These are phyloP conservation scores for Epistrophe grossulariae DNA, from an alignment of 2,888 invertebrate species.

Conservation along the genomic window DNA sequence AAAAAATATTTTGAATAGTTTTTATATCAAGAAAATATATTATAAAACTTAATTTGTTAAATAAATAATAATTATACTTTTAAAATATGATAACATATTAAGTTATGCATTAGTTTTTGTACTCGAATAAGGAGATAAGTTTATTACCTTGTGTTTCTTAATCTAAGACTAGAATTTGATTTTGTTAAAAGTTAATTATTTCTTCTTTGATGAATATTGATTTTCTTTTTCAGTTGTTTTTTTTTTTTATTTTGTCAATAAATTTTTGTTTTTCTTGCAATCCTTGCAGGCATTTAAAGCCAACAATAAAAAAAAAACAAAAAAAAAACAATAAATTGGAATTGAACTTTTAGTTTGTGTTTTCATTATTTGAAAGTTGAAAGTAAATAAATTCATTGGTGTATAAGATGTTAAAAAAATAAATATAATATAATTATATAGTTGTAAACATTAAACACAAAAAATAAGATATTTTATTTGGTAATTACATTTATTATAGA, in stretches of 20 bases:
- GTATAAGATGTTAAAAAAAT: conserved; percentile 33
- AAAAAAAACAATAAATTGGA: conserved; percentile 34
- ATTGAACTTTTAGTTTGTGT: conserved; percentile 37
- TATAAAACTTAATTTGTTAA: conserved; percentile 58
- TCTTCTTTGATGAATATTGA: background rate
- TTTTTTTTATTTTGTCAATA: background rate
- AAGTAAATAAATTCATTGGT: conserved; percentile 24
- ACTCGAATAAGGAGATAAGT: conserved; percentile 45
- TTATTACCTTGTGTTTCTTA: conserved; percentile 55
- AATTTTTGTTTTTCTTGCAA: conserved; percentile 1
- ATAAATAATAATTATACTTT: conserved; percentile 39
- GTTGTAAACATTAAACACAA: conserved; percentile 38
- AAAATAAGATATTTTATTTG: conserved; percentile 56
- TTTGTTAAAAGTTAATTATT: conserved; percentile 60
- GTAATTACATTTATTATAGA: conserved; percentile 35
- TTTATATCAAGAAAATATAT: conserved; percentile 40
- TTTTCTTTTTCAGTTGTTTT: background rate
- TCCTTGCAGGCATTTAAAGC: conserved; percentile 50
- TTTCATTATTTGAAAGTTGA: conserved; percentile 19
- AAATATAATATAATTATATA: conserved; percentile 33
- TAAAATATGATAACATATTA: conserved; percentile 28
- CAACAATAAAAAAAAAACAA: conserved; percentile 1
- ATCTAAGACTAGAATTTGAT: conserved; percentile 54
- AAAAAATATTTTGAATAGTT: conserved; percentile 33
- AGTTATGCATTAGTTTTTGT: conserved; percentile 30